Evolutionary conservation across 2,797 vertebrate species (phyloP), one percentile per base, ranked within the genome.

Genomic region (Chanos chanos): DNA sequence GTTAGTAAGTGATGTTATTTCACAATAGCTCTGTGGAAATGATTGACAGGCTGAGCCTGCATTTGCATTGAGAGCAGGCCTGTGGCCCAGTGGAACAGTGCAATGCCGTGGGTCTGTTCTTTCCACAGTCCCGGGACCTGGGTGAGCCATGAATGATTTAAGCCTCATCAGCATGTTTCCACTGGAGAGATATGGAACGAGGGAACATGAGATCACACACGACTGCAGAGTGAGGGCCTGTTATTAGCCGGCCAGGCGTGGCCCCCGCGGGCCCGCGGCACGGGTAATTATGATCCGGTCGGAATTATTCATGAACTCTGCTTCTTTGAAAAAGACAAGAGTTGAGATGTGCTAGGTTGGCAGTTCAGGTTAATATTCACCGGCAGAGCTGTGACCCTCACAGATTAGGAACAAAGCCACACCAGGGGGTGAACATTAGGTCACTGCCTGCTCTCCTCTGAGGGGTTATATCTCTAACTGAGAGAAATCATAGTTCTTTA

Each of bases 131-230:
- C 52, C 58, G 43, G n/a, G 4, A 31, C 61, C 49, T 31, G 44
- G 33, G 15, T 31, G 6, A 43, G 31, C 18, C 48, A 50, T 56
- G 51, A 40, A 37, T 59, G 52, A 68, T 52, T 50, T 51, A 60
- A 28, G 27, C 44, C 48, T 61, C 61, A 66, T 71, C 64, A 61
- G 60, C 61, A 70, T 67, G 50, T 70, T 73, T 70, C 67, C 71
- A 64, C 16, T 43, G 24, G 18, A 34, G 28, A 37, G n/a, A 13
- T n/a, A 5, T 39, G 19, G n/a, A 39, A 8, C 18, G 28, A 34
- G 8, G 45, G 45, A 44, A 41, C 30, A 50, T 30, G 45, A 55
- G 45, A 5, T 44, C 12, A 52, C 56, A 47, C 12, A 25, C 9
- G 22, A 16, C 48, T n/a, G 33, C 59, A 1, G 27, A 2, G 19